A percentile compares a stretch with the other conserved stretches of the same genome.
Evolutionary conservation across 2,888 invertebrate species (phyloP).

Genomic region (Gortyna flavago): DNA sequence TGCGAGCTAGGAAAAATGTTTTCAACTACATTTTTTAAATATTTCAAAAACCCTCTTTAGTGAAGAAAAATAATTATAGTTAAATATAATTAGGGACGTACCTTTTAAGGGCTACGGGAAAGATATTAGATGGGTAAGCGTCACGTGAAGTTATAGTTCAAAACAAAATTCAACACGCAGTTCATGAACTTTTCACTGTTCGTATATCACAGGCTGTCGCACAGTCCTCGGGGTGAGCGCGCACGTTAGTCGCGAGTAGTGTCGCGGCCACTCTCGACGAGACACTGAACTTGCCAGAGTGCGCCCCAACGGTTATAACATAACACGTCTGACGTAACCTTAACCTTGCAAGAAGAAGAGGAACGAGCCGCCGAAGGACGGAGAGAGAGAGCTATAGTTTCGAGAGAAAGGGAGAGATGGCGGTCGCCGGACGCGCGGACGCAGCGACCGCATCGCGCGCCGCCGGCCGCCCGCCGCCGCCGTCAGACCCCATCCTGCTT

Average conservation of each 20-base stretch:
- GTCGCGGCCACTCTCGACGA: constrained; percentile 89
- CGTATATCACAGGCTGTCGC: constrained; percentile 87
- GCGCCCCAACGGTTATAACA: constrained; percentile 90
- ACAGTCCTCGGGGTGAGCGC: constrained; percentile 85
- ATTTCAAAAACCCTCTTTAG: constrained; percentile 16
- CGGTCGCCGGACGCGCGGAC: constrained; percentile 69
- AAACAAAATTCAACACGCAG: constrained; percentile 88
- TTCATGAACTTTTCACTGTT: constrained; percentile 90
- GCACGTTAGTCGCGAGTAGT: constrained; percentile 84
- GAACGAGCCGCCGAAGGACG: constrained; percentile 89
- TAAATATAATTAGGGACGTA: constrained; percentile 72
- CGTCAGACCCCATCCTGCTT: constrained; percentile 62
- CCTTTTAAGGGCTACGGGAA: constrained; percentile 75
- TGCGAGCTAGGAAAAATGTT: constrained; percentile 69
- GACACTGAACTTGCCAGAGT: constrained; percentile 90
- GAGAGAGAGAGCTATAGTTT: constrained; percentile 88
- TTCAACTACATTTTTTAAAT: constrained; percentile 51
- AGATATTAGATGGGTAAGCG: constrained; percentile 72
- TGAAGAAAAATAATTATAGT: constrained; percentile 6
- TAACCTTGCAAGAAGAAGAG: constrained; percentile 91
- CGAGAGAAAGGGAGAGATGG: constrained; percentile 89
- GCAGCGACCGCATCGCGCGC: constrained; percentile 64
- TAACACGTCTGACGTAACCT: constrained; percentile 91
- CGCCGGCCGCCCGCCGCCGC: constrained; percentile 57
- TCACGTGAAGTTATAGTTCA: constrained; percentile 84